These are phyloP conservation scores for Anorthoa munda DNA, from an alignment of 2,888 invertebrate genomes.

Conservation along the genomic window DNA sequence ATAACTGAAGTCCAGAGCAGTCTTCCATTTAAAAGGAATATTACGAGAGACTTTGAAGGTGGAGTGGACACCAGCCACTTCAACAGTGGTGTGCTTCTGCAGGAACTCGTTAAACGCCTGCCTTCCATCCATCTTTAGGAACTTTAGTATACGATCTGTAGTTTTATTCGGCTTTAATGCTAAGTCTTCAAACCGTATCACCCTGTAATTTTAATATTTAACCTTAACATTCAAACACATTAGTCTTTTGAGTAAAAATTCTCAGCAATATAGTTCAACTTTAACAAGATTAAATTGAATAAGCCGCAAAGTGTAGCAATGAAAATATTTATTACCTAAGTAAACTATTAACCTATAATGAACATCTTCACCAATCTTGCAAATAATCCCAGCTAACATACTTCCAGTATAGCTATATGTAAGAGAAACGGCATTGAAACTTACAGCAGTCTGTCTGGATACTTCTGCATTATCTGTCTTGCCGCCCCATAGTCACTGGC, in stretches of 20 bases:
- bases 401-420: no score
- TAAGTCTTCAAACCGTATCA: constrained; percentile 94
- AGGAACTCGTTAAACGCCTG: constrained; percentile 93
- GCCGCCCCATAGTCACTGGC: constrained; percentile 95
- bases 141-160: constrained; percentile 93
- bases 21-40: constrained; percentile 96
- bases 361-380: no score
- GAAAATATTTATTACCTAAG: no score
- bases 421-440: constrained; percentile 50
- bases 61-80: constrained; percentile 95
- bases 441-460: constrained; percentile 94
- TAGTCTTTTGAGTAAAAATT: background rate
- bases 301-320: no score
- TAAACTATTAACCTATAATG: no score
- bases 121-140: constrained; percentile 93
- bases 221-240: constrained; percentile 77
- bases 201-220: constrained; percentile 20
- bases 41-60: constrained; percentile 95
- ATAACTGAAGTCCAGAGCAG: constrained; percentile 93
- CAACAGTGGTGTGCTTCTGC: constrained; percentile 95
- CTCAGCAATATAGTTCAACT: no score
- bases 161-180: constrained; percentile 94
- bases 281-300: no score
- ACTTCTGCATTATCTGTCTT: constrained; percentile 92
- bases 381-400: no score